Percentiles rank a stretch among this genome's conserved stretches.
phyloP scores from a whole-genome alignment of 37 sponge, comb jelly and placozoan genomes.

The Oopsacas minuta region DNA sequence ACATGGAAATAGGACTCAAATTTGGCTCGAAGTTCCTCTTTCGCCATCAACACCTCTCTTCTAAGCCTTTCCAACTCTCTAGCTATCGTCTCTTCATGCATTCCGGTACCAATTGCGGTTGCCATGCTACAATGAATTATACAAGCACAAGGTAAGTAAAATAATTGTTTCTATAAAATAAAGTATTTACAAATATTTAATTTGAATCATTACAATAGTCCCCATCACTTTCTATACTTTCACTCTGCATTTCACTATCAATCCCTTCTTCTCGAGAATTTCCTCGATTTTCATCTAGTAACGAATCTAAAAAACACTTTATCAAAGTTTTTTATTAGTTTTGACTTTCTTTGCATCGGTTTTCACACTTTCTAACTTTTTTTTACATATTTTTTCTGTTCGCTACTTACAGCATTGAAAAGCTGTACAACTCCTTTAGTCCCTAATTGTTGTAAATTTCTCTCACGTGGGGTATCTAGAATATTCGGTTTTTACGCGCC shows the following conservation, averaged over 20 bases:
- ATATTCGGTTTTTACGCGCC: not conserved
- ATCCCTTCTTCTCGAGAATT: too few relatives aligned
- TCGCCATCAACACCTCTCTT: too few relatives aligned
- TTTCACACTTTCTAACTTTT: slow-evolving; percentile 35
- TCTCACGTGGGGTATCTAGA: not conserved
- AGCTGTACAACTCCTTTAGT: slow-evolving; percentile 46
- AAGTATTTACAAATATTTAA: not conserved
- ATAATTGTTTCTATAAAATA: not conserved
- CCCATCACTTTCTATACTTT: not conserved
- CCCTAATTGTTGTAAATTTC: not conserved
- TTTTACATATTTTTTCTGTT: slow-evolving; percentile 41
- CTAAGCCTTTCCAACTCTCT: too few relatives aligned
- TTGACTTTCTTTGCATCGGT: not conserved
- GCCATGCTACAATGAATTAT: too few relatives aligned
- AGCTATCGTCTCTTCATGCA: too few relatives aligned
- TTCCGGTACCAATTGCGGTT: too few relatives aligned
- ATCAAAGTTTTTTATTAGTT: not conserved
- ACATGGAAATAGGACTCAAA: too few relatives aligned
- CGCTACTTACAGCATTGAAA: slow-evolving; percentile 68
- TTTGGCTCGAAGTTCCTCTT: too few relatives aligned
- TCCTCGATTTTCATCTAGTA: not conserved
- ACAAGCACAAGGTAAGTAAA: too few relatives aligned
- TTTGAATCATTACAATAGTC: not conserved
- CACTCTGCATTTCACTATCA: not conserved
- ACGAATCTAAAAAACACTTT: not conserved